Conservation (phyloP, 2,113 vertebrate genomes). For the Porphyrio hochstetteri region DNA sequence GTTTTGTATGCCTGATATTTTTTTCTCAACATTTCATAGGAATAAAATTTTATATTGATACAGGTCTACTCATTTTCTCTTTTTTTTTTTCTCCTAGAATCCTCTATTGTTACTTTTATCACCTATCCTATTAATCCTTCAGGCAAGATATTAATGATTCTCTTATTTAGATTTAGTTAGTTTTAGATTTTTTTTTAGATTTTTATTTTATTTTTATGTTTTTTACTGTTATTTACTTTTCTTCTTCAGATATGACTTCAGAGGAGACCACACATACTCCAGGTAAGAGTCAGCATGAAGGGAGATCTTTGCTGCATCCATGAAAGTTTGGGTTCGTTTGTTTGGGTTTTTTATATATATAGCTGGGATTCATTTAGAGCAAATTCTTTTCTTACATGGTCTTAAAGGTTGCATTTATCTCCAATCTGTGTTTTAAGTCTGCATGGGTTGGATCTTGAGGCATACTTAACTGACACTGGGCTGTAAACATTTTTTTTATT, state of each 20-base stretch:
- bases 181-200: not conserved
- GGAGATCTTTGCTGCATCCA: not conserved
- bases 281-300: slow-evolving; percentile 55
- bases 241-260: slow-evolving; percentile 50
- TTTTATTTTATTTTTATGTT: slow-evolving; percentile 11
- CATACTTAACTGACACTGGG: not conserved
- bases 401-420: not conserved
- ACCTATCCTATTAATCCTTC: slow-evolving; percentile 54
- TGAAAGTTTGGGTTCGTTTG: not conserved
- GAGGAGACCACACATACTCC: slow-evolving; percentile 62
- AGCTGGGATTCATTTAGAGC: not conserved
- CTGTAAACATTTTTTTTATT: not conserved
- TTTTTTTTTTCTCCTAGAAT: not conserved
- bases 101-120: slow-evolving; percentile 56
- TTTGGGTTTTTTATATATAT: not conserved
- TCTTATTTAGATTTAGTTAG: not conserved
- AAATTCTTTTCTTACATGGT: not conserved
- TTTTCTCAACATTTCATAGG: not conserved
- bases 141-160: slow-evolving; percentile 62
- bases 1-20: not conserved
- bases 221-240: slow-evolving; percentile 2
- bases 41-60: not conserved
- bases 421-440: not conserved
- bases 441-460: not conserved
- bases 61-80: not conserved